These are phyloP conservation scores for Stegastes partitus DNA, from an alignment of 2,113 vertebrate genomes.

Conservation along the genomic window DNA sequence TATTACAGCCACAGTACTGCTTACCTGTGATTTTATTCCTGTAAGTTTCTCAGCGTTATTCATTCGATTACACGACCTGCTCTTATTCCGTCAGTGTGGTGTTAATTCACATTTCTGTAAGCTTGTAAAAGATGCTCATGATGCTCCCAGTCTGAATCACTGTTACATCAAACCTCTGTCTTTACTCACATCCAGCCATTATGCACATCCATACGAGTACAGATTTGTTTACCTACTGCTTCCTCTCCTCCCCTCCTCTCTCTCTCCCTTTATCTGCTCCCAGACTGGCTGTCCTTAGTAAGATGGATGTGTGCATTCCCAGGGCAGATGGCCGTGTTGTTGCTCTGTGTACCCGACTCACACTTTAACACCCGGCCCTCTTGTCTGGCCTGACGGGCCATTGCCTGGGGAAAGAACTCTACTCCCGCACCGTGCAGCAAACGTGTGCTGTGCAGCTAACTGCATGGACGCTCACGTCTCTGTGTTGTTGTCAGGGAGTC, in stretches of 20 bases:
- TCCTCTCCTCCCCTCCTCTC: conserved; percentile 11
- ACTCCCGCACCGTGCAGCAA: conserved; percentile 53
- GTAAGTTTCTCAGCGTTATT: neutral
- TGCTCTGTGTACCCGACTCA: conserved; percentile 73
- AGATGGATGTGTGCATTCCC: conserved; percentile 82
- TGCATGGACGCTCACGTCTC: conserved; percentile 67
- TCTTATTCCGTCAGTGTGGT: neutral
- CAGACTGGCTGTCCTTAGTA: conserved; percentile 71
- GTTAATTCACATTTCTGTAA: neutral
- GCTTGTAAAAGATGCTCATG: conserved; percentile 40
- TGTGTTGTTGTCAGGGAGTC: conserved; percentile 5
- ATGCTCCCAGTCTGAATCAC: conserved; percentile 30
- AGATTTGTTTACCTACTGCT: conserved; percentile 20
- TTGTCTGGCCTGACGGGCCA: conserved; percentile 77
- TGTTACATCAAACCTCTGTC: conserved; percentile 6
- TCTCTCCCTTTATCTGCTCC: conserved; percentile 52
- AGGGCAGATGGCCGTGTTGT: conserved; percentile 82
- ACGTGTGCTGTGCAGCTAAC: conserved; percentile 61
- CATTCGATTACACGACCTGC: too few relatives aligned
- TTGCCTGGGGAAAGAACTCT: conserved; percentile 70
- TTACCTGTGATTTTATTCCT: conserved; percentile 9
- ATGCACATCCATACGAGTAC: neutral
- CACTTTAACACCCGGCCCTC: conserved; percentile 76
- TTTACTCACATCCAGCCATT: neutral
- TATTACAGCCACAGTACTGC: conserved; percentile 13